Evolutionary conservation across 2,113 vertebrate genomes (phyloP), one percentile per base, ranked within the genome.

Genomic region (Beaufortia kweichowensis): DNA sequence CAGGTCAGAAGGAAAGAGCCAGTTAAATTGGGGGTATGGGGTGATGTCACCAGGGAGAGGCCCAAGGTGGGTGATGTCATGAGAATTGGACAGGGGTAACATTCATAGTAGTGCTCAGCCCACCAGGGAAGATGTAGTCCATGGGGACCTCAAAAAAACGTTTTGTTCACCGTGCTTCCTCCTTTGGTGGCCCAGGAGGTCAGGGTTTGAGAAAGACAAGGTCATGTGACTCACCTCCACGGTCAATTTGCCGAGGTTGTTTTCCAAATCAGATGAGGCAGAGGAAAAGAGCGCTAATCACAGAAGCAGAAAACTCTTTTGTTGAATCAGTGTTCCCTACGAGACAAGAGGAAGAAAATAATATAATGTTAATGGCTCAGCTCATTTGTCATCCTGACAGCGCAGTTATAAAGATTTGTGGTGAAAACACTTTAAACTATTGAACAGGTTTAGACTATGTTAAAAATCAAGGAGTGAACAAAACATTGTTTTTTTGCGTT

Each of bases 21-120:
- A 10, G 64, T 75, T 19, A 21, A 82, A 76, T 28, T 60, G 23
- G 39, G 50, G 33, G 66, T 62, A 53, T 15, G 59, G 28, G 77
- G 41, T 83, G 84, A 88, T 83, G 81, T 90, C 85, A 85, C 79
- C 46, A 83, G 66, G 63, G 68, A 41, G 71, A 79, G 84, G 75
- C 78, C 84, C 78, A 55, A 61, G 15, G 62, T 24, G 61, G 60
- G 74, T 82, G 76, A 84, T 80, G 75, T 84, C 75, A 85, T 80
- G 19, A 35, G 29, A 82, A 55, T 62, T 76, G 70, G 31, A 76
- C 29, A 74, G 69, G 50, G 68, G 62, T 85, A 64, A 79, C 28
- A 79, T 81, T 84, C 31, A 2, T 3, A 86, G 82, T 68, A 39
- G 1, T 39, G 72, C 76, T 84, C 70, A 82, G 82, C 31, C 29